Evolutionary conservation across 2,888 invertebrate genomes (phyloP), one percentile per base, ranked within the genome.

Genomic region (Anaspis maculata): DNA sequence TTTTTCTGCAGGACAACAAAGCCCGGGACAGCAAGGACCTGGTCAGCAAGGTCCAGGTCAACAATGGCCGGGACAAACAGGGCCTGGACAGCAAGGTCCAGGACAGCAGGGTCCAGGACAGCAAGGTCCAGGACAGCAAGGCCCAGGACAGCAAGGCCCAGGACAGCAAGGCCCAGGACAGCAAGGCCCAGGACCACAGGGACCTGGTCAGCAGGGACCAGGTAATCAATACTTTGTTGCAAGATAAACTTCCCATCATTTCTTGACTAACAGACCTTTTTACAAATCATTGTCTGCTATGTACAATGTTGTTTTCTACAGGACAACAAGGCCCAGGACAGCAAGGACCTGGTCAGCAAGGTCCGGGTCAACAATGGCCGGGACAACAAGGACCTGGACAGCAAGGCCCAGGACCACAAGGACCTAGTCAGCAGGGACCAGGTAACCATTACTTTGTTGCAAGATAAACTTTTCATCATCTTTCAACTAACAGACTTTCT

Each of bases 91-190:
- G 19, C 19, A 19, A 19, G 25, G 35, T 22, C 6, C 21, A 9
- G 19, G 19, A 19, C 28, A 24, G 15, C 39, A 36, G 15, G 37
- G 35, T 10, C 34, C 37, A 46, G 30, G 50, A 47, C 38, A 23
- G 21, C 4, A 42, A 39, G 3, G 49, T 33, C 5, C 34, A 10
- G 24, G 12, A 10, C 28, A 24, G 13, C 39, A 36, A 21, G 39
- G 37, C 10, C 34, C 37, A 46, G 30, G 50, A 46, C 37, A 24
- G 21, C 4, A 41, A 39, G 2, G 49, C 33, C 4, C 34, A 24
- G 15, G 9, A 9, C 31, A 26, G 15, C 44, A 30, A 25, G 2
- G 15, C 13, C 34, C 24, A 19, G 19, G 19, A 9, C n/a, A n/a
- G n/a, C n/a, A n/a, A n/a, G n/a, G n/a, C n/a, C n/a, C n/a, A n/a